Base-by-base conservation (phyloP, 2,113 vertebrate species). In the Lophochroa leadbeateri region DNA sequence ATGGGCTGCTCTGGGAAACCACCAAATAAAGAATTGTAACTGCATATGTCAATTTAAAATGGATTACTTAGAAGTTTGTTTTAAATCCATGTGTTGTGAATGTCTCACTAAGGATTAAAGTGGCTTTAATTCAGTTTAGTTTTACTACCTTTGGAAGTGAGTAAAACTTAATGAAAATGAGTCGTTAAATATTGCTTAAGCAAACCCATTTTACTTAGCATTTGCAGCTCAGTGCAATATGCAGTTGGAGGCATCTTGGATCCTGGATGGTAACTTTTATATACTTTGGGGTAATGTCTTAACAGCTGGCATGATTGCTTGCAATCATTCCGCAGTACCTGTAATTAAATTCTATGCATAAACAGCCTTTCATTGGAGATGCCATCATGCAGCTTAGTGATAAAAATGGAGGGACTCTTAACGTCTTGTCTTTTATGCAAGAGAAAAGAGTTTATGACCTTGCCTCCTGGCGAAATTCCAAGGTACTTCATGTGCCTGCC, bases 401-500 rank as follows among this genome's bases (percentile, higher is more conserved):
- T 81, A 92, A 90, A 95, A 90, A 44, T 7, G 37, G 70, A 90
- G 79, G 25, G 37, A 75, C 49, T 91, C 67, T 86, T 60, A 49
- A n/a, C 35, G 39, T 77, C 81, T 69, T 11, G 31, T 81, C 72
- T 88, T 86, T 60, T 90, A 37, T 82, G 89, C 29, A 82, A 77
- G 80, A 60, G 67, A 64, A 75, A 70, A 83, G 84, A 88, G 86
- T 93, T 95, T 96, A 88, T 0, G 64, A 92, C 93, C 93, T 93
- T 75, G 86, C 31, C 31, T 91, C 86, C 82, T 95, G 92, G 91
- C 29, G 0, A 85, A 86, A 80, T 88, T 82, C 90, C 92, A 92
- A 39, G 75, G 92, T 79, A 85, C 93, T 91, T 91, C 37, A 41
- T 94, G 88, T 92, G 92, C 90, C 75, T 94, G 88, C 93, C 95